These are phyloP conservation scores for Semnornis frantzii DNA, from an alignment of 2,113 vertebrate species.

Conservation along the genomic window DNA sequence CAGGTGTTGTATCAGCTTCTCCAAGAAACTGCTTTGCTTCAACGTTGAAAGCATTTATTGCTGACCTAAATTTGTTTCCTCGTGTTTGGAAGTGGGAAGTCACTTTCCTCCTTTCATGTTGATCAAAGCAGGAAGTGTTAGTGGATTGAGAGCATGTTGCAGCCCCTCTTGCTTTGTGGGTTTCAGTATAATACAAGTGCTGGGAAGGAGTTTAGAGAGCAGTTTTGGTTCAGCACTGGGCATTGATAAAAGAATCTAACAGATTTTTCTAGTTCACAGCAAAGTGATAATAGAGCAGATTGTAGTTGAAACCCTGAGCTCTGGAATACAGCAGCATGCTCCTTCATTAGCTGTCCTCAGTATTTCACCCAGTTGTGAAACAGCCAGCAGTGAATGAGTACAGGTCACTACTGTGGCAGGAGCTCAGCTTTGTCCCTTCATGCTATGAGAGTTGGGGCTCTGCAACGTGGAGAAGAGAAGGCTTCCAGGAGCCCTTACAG, in stretches of 20 bases:
- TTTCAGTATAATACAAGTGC: background rate
- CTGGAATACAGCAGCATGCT: background rate
- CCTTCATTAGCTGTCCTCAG: background rate
- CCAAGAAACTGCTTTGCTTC: background rate
- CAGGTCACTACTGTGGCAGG: background rate
- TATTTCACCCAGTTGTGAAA: background rate
- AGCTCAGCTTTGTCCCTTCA: background rate
- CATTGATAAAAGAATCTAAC: background rate
- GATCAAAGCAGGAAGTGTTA: background rate
- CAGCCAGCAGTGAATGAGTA: accelerated
- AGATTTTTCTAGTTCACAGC: background rate
- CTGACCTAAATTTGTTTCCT: background rate
- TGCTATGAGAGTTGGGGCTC: no score
- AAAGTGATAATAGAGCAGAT: background rate
- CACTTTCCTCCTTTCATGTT: background rate
- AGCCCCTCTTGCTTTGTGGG: background rate
- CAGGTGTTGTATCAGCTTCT: background rate
- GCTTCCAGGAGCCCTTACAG: no score
- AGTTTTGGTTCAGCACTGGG: background rate
- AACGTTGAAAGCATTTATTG: background rate
- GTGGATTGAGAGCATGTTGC: background rate
- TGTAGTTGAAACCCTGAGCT: background rate
- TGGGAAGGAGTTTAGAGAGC: background rate
- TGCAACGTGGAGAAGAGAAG: no score
- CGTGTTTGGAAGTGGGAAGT: background rate